Evolutionary conservation across 2,797 vertebrate species (phyloP).

Genomic region (Gymnothorax reevesii): DNA sequence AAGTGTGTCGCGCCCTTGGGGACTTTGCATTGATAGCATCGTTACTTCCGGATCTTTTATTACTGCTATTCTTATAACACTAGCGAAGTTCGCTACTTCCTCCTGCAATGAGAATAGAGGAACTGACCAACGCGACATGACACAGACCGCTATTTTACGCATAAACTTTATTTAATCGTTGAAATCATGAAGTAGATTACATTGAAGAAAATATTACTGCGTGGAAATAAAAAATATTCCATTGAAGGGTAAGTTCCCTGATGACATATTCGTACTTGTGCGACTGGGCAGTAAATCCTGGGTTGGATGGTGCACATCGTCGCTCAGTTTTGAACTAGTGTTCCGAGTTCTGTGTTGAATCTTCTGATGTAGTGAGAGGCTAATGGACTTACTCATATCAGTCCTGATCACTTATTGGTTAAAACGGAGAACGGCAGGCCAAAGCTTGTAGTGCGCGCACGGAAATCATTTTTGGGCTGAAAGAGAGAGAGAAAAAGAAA

Average conservation of each 20-base stretch:
- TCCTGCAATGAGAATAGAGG: constrained; percentile 74
- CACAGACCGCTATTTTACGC: constrained; percentile 31
- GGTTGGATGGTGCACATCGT: neutral
- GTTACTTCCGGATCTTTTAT: constrained; percentile 69
- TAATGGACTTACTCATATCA: neutral
- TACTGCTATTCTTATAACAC: constrained; percentile 60
- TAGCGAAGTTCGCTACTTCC: constrained; percentile 75
- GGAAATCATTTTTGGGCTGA: neutral
- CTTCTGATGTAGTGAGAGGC: neutral
- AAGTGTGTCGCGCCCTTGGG: constrained; percentile 13
- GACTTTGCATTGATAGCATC: constrained; percentile 75
- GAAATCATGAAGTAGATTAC: constrained; percentile 54
- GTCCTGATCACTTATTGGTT: neutral
- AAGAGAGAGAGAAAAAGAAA: neutral
- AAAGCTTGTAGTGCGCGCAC: neutral
- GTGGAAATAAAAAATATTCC: constrained; percentile 22
- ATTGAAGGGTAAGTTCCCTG: constrained; percentile 56
- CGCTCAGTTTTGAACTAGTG: neutral
- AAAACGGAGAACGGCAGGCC: neutral
- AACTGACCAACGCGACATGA: constrained; percentile 68
- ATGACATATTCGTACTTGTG: neutral
- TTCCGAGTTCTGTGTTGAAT: neutral
- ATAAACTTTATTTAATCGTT: constrained; percentile 37
- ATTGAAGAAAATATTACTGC: neutral
- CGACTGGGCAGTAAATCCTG: neutral